Conservation (phyloP, 2,797 vertebrate species). For the Tiaroga cobitis region DNA sequence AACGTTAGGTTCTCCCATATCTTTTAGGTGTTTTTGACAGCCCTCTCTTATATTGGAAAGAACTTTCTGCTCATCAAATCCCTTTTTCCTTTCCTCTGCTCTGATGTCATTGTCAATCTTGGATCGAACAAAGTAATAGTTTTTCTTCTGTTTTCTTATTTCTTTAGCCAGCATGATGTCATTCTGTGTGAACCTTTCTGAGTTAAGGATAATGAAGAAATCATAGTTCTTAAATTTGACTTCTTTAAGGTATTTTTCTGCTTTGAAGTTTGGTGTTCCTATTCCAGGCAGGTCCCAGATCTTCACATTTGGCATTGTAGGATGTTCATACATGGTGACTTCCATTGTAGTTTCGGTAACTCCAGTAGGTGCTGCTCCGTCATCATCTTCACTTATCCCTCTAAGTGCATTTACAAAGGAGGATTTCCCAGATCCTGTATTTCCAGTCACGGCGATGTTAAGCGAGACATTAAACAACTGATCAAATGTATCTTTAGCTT, state of each 20-base stretch:
- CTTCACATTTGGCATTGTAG: constrained; percentile 50
- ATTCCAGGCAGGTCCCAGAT: constrained; percentile 62
- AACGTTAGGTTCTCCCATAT: constrained; percentile 40
- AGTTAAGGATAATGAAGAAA: constrained; percentile 57
- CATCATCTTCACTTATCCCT: constrained; percentile 36
- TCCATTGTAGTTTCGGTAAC: constrained; percentile 51
- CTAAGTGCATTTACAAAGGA: constrained; percentile 57
- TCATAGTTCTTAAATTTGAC: constrained; percentile 46
- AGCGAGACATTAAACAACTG: constrained; percentile 47
- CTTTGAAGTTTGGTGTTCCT: constrained; percentile 55
- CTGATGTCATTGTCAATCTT: constrained; percentile 58
- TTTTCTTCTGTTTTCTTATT: constrained; percentile 51
- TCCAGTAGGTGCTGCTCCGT: constrained; percentile 41
- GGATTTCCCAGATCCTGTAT: constrained; percentile 53
- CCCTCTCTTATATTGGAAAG: constrained; percentile 36
- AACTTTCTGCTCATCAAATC: constrained; percentile 54
- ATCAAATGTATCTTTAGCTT: constrained; percentile 26
- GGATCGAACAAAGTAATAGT: constrained; percentile 56
- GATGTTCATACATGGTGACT: constrained; percentile 38
- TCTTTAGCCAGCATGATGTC: constrained; percentile 52
- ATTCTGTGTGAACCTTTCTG: constrained; percentile 48
- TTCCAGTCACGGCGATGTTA: constrained; percentile 52
- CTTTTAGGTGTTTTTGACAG: constrained; percentile 40
- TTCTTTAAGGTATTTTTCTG: constrained; percentile 52
- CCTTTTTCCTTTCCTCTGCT: constrained; percentile 43